Evolutionary conservation across 1,140 invertebrate species (phyloP), one percentile per base, ranked within the genome.

Genomic region (Scylla paramamosain): DNA sequence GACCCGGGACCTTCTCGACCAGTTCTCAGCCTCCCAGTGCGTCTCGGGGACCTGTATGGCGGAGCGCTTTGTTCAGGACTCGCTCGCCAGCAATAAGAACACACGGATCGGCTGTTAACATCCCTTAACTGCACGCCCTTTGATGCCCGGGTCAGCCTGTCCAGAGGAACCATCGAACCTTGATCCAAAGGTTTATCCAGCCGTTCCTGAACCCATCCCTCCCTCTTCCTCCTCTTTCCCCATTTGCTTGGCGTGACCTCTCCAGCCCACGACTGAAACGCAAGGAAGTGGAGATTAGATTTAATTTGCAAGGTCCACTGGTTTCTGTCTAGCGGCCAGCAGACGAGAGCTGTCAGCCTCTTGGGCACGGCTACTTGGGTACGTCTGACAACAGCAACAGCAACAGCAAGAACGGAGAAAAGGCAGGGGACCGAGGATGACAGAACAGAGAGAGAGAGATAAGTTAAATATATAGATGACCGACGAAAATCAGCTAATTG

Each of bases 241-340:
- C 67, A 7, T n/a, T 77, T 77, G 20, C 67, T n/a, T 52, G 20
- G 25, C 90, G 7, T 91, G 90, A 91, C 90, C 90, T 91, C 52
- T 16, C 90, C 14, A 46, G 90, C 90, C 59, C 90, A 77, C 89
- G 90, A 39, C n/a, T 32, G 52, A 91, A 77, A 67, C 90, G 52
- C 90, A n/a, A 31, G 90, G 77, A 52, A 91, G 90, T 91, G 90
- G 90, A 91, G 29, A 77, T 91, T 77, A 91, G 77, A 77, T 77
- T 77, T 91, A 91, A 91, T 91, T 91, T 91, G 52, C 52, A 39
- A 91, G 90, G 28, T 91, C 31, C 28, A 77, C 90, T 91, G 90
- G 52, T 91, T 32, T 91, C n/a, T 67, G 90, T 91, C 90, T 20
- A 91, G 90, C 52, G 28, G 90, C 32, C 46, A n/a, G 52, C 52